Percentiles rank a stretch among this genome's conserved stretches.
Evolutionary conservation across 64 coral and sea anemone genomes (phyloP).

Genomic region (Hydrozoanthus tunicans): DNA sequence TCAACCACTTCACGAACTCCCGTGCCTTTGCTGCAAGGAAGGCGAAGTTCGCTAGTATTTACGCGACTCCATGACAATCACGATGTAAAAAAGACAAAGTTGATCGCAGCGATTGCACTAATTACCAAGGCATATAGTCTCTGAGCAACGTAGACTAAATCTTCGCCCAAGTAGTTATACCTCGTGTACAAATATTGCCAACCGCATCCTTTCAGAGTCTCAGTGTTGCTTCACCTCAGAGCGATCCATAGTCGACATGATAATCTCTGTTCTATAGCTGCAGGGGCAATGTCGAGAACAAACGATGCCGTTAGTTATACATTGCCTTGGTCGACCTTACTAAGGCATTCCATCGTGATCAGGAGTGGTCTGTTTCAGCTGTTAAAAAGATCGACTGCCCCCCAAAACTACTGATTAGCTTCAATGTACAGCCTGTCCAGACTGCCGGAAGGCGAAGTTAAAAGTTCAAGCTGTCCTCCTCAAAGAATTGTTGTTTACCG

Average conservation of each 20-base stretch:
- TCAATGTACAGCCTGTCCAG: conserved; percentile 7
- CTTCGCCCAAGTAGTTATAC: background rate
- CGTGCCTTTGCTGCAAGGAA: conserved; percentile 53
- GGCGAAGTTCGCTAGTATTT: background rate
- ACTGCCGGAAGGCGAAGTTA: background rate
- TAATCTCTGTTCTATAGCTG: background rate
- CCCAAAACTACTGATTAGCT: background rate
- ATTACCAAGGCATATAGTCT: background rate
- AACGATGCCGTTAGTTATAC: background rate
- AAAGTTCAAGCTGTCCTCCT: background rate
- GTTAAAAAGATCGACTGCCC: conserved; percentile 9
- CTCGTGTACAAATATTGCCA: conserved; percentile 21
- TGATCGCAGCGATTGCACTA: conserved; percentile 1
- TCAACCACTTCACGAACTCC: conserved; percentile 35
- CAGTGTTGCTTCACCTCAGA: conserved; percentile 12
- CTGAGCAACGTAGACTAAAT: background rate
- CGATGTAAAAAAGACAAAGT: background rate
- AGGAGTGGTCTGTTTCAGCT: conserved; percentile 11
- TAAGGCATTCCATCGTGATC: background rate
- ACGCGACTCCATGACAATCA: background rate
- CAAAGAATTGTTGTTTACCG: background rate
- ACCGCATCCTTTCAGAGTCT: conserved; percentile 11
- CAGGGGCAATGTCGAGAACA: background rate
- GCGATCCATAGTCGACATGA: conserved; percentile 6
- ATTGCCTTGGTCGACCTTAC: conserved; percentile 14